These are phyloP conservation scores for Egretta garzetta DNA, from an alignment of 2,113 vertebrate genomes.

Conservation along the genomic window DNA sequence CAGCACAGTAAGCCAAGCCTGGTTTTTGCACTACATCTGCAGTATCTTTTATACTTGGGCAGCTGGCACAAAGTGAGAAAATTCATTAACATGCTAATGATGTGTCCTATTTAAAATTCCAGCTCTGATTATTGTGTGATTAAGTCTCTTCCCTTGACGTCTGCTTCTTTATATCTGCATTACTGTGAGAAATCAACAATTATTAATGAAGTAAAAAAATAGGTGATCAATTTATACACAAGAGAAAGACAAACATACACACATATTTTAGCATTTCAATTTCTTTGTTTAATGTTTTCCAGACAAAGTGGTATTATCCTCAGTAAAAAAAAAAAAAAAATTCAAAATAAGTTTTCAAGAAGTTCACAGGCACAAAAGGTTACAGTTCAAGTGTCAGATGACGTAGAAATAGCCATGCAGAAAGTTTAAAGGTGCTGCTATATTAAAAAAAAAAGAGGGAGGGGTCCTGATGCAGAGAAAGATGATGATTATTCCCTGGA, in stretches of 20 bases:
- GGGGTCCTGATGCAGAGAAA: neutral
- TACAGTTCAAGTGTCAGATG: neutral
- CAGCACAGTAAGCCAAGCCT: constrained; percentile 35
- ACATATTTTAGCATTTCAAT: neutral
- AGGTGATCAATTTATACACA: constrained; percentile 49
- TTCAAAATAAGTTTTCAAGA: neutral
- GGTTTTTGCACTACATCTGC: constrained; percentile 60
- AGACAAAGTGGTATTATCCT: neutral
- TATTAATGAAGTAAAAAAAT: constrained; percentile 67
- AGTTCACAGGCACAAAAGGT: neutral
- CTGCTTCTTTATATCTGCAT: constrained; percentile 63
- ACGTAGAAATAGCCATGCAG: neutral
- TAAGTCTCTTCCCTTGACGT: constrained; percentile 73
- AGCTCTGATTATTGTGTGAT: constrained; percentile 77
- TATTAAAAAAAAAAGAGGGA: neutral
- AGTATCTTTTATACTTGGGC: constrained; percentile 64
- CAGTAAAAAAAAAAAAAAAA: neutral
- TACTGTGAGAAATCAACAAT: constrained; percentile 68
- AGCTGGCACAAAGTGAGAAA: constrained; percentile 69
- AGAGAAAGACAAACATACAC: neutral
- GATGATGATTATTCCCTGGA: neutral
- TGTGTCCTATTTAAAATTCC: constrained; percentile 75
- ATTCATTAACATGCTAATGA: constrained; percentile 78
- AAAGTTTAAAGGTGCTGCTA: neutral
- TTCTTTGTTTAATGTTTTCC: neutral